Evolutionary conservation across 2,797 vertebrate species (phyloP), one percentile per base, ranked within the genome.

Genomic region (Etheostoma nigrum): DNA sequence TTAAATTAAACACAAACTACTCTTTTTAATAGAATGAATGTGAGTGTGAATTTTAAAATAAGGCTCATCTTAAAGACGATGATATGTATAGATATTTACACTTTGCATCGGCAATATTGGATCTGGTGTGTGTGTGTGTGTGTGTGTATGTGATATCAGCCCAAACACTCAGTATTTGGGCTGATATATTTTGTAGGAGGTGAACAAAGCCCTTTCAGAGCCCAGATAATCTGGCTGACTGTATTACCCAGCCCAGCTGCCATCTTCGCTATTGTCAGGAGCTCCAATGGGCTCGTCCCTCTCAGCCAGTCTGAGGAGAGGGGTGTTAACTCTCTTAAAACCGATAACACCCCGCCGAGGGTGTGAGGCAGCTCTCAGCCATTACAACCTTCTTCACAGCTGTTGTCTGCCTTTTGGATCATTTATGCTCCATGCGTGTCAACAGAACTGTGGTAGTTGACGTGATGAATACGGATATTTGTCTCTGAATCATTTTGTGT

Each of bases 191-290:
- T 80, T 45, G 36, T 7, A 68, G 48, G 40, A 73, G 68, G 33
- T 54, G 70, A 86, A 85, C 88, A 83, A 78, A 86, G 74, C 78
- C 64, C 36, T 44, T 14, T 44, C 79, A 48, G 40, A 78, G 77
- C 74, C 27, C 49, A 9, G 61, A 68, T 91, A 91, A 90, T 90
- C 86, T 85, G 68, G 58, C 64, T 68, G 80, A 52, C 74, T 10
- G 76, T 61, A 83, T 90, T 89, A 91, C 89, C 89, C 78, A 49
- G 67, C 72, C 85, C 87, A 87, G 87, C 87, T 80, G 90, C 88
- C 83, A 79, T 87, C 78, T 87, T 83, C 74, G 79, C 87, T 85
- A 49, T 85, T 85, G 74, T 87, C 81, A 76, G 60, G 23, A 45
- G 58, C 63, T 36, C 18, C 62, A 82, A 65, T 65, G 67, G 79